Evolutionary conservation across 2,113 vertebrate species (phyloP), one percentile per base, ranked within the genome.

Genomic region (Lutjanus erythropterus): DNA sequence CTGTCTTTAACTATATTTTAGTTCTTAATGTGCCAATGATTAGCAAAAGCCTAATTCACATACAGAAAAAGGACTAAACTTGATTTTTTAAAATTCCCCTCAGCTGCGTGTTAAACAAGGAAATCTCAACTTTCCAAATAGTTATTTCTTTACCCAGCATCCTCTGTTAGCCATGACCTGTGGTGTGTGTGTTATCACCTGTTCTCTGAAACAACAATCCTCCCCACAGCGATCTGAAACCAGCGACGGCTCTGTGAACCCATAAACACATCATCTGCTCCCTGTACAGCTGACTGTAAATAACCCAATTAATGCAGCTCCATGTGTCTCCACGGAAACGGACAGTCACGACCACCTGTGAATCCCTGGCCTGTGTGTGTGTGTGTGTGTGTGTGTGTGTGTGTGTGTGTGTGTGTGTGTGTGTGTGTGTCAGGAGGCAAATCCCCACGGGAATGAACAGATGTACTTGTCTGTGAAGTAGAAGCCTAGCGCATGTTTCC

Each of bases 291-390:
- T 10, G 39, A 75, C 68, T 72, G 49, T 77, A 89, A 83, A 87
- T 71, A 78, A 88, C 81, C 66, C 71, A 78, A 86, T 88, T 76
- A 86, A 87, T 81, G 67, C 44, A 44, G 53, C 65, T 21, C 67
- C 18, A 56, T 19, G 21, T 18, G 66, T 82, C 81, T 81, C 80
- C 25, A 33, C 78, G 79, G 86, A 84, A 61, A 81, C 3, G 21
- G 46, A 52, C 73, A 60, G 60, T 72, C 68, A 67, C n/a, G 68
- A 71, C 76, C 85, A 89, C 81, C 78, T 89, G 89, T 81, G 76
- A 71, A 44, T 64, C 23, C 18, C n/a, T 52, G 64, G 56, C 58
- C 9, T 79, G 39, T 70, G 49, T 77, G 44, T 72, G 60, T 71
- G 35, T 69, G 66, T 56, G 47, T 68, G 52, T 53, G 39, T 27